A percentile compares a stretch with the other conserved stretches of the same genome.
These are phyloP conservation scores for Protobothrops flavoviridis DNA, from an alignment of 2,113 vertebrate species.

Conservation along the genomic window DNA sequence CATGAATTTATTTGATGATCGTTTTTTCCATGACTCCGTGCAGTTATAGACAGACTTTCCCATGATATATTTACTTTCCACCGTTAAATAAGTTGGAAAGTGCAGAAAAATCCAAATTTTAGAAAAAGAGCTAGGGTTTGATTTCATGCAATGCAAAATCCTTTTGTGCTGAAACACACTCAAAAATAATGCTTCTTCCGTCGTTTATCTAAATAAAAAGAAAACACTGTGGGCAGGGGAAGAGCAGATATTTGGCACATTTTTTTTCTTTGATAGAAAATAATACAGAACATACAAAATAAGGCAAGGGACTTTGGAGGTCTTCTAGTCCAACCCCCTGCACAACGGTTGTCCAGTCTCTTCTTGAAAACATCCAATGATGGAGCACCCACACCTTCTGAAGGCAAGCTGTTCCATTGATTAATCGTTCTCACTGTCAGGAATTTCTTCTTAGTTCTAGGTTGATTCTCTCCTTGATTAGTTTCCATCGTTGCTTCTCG, in stretches of 20 bases:
- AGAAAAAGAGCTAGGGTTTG: not conserved
- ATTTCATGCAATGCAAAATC: not conserved
- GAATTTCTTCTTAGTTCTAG: not conserved
- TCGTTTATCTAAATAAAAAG: not conserved
- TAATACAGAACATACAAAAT: too few species aligned
- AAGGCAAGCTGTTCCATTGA: not conserved
- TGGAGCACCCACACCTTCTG: not conserved
- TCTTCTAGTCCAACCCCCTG: too few species aligned
- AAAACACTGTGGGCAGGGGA: not conserved
- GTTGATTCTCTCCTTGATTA: not conserved
- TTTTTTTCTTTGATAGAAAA: not conserved
- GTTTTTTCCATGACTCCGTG: too few species aligned
- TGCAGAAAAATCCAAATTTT: not conserved
- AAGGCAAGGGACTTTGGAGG: too few species aligned
- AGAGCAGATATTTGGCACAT: not conserved
- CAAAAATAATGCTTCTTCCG: not conserved
- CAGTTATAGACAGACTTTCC: not conserved
- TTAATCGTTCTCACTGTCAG: not conserved
- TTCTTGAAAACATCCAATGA: not conserved
- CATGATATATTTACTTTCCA: not conserved
- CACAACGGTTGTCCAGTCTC: not conserved
- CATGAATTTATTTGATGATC: too few species aligned
- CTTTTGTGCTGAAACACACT: not conserved
- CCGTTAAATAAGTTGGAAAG: not conserved
- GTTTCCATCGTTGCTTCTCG: not conserved